Percentiles rank a stretch among this genome's conserved stretches.
Conservation (phyloP, 2,888 invertebrate genomes). For the Homarus gammarus region DNA sequence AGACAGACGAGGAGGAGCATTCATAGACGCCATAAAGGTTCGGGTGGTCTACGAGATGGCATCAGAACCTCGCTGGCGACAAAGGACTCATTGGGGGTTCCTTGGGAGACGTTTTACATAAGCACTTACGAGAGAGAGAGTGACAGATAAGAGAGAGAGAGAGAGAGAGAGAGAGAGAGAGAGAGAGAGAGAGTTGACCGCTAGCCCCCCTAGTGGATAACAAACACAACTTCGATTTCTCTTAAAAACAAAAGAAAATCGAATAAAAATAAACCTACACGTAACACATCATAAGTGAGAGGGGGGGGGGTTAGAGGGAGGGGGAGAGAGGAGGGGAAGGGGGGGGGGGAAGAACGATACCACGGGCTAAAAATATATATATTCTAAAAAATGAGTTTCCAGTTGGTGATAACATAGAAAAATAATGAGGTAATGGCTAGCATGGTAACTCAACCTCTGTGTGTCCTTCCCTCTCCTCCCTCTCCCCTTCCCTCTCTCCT, state of each 20-base stretch:
- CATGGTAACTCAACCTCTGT: too few species aligned
- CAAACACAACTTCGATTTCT: background rate
- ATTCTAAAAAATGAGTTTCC: background rate
- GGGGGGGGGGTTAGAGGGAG: background rate
- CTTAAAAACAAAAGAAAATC: too few species aligned
- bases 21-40: background rate
- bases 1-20: background rate
- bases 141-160: too few species aligned
- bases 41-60: conserved; percentile 47
- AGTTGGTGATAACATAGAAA: too few species aligned
- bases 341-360: background rate
- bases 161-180: background rate
- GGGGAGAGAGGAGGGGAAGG: conserved; percentile 5
- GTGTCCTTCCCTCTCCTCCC: too few species aligned
- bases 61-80: conserved; percentile 36
- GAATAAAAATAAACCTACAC: too few species aligned
- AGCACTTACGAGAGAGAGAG: conserved; percentile 42
- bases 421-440: too few species aligned
- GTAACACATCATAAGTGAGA: background rate
- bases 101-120: conserved; percentile 43
- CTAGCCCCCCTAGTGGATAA: background rate
- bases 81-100: conserved; percentile 40
- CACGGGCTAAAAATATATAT: conserved; percentile 5
- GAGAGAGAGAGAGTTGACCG: background rate
- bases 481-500: too few species aligned